Conservation (phyloP, 2,113 vertebrate species). For the Trochalopteron elliotii region DNA sequence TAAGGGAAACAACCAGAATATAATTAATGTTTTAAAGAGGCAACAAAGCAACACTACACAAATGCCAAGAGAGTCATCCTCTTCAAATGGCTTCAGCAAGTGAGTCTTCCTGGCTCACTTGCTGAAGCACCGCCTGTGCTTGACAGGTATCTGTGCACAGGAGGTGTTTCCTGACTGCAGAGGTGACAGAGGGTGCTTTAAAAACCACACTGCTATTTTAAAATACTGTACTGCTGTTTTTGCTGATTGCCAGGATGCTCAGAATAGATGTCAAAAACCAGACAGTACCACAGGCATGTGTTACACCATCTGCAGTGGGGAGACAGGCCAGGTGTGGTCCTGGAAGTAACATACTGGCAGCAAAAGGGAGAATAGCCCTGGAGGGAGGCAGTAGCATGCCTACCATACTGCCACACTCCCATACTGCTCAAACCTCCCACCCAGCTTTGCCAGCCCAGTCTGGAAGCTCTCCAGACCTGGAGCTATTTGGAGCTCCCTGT, state of each 20-base stretch:
- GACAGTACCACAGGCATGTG: background rate
- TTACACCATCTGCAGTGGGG: background rate
- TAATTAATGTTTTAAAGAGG: background rate
- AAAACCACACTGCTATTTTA: background rate
- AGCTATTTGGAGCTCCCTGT: background rate
- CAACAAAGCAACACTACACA: background rate
- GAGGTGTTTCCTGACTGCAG: background rate
- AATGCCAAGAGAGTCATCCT: background rate
- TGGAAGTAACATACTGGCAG: background rate
- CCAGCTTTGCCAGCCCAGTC: background rate
- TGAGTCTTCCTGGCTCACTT: background rate
- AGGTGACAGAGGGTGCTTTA: background rate
- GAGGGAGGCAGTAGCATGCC: background rate
- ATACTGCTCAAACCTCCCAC: background rate
- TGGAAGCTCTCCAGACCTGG: background rate
- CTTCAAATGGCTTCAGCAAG: background rate
- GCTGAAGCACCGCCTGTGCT: rapidly evolving
- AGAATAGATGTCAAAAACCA: background rate
- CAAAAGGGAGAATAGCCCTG: background rate
- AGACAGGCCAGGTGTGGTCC: background rate
- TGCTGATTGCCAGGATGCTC: background rate
- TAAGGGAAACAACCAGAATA: background rate
- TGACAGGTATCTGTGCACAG: background rate
- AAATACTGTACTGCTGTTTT: background rate
- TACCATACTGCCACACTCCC: background rate